Evolutionary conservation across 2,113 vertebrate genomes (phyloP).

Genomic region (Saccopteryx leptura): DNA sequence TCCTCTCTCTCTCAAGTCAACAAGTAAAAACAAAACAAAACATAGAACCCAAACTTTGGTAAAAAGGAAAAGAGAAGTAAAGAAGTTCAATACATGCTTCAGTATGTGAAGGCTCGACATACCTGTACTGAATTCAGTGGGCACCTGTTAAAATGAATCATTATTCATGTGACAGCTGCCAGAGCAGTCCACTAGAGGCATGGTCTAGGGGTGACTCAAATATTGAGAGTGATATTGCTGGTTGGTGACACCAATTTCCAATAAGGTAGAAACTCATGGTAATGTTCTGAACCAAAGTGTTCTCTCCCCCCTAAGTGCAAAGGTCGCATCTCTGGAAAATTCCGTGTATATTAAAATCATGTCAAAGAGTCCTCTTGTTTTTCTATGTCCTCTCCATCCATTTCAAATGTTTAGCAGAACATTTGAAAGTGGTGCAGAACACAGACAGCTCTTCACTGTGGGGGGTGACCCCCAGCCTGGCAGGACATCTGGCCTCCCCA

Average conservation of each 20-base stretch:
- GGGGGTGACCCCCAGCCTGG: background rate
- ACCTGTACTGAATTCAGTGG: background rate
- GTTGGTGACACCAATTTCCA: background rate
- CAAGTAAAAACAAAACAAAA: too few species aligned
- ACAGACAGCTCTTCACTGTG: background rate
- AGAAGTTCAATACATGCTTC: background rate
- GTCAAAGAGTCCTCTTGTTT: background rate
- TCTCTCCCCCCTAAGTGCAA: too few species aligned
- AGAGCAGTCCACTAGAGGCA: accelerated
- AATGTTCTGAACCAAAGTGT: background rate
- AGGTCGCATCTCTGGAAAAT: background rate
- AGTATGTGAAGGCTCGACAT: background rate
- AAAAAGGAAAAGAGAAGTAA: background rate
- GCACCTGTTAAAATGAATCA: background rate
- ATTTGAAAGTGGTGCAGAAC: background rate
- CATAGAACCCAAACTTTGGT: background rate
- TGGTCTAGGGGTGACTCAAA: background rate
- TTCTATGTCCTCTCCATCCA: background rate
- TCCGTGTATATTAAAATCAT: background rate
- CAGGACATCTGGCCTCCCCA: background rate
- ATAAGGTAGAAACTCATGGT: background rate
- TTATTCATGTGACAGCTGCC: background rate
- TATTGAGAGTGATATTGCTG: background rate
- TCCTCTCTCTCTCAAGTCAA: too few species aligned
- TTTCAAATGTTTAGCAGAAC: background rate